Conservation (phyloP, 2,797 vertebrate species). For the Acrossocheilus wenchowensis region DNA sequence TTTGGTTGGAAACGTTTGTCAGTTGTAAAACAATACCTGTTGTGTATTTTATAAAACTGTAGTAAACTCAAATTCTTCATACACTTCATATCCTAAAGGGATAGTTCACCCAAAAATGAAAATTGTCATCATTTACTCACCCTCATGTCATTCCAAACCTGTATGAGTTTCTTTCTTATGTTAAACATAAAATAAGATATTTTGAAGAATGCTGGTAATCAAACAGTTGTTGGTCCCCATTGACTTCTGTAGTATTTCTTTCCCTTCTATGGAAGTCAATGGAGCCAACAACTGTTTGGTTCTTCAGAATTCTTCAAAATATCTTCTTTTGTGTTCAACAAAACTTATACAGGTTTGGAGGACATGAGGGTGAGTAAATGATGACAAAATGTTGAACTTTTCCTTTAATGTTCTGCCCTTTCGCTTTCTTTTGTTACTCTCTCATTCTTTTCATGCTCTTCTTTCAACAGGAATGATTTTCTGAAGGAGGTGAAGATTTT, state of each 20-base stretch:
- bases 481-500: constrained; percentile 95
- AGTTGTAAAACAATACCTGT: neutral
- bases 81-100: neutral
- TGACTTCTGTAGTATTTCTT: too few relatives aligned
- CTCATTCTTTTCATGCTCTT: constrained; percentile 1
- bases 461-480: constrained; percentile 86
- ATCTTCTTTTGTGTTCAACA: too few relatives aligned
- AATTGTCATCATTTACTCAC: too few relatives aligned
- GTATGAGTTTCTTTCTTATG: too few relatives aligned
- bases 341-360: too few relatives aligned
- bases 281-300: too few relatives aligned
- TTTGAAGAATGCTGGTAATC: neutral
- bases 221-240: too few relatives aligned
- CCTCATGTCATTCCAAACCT: too few relatives aligned
- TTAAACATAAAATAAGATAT: neutral
- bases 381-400: neutral
- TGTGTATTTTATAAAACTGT: neutral
- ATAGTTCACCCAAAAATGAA: neutral
- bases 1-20: neutral
- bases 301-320: too few relatives aligned
- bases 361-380: too few relatives aligned
- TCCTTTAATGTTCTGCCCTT: neutral
- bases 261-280: too few relatives aligned
- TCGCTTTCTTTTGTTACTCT: neutral
- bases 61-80: neutral